phyloP scores from a whole-genome alignment of 2,113 vertebrate species.

The Phaethon lepturus region DNA sequence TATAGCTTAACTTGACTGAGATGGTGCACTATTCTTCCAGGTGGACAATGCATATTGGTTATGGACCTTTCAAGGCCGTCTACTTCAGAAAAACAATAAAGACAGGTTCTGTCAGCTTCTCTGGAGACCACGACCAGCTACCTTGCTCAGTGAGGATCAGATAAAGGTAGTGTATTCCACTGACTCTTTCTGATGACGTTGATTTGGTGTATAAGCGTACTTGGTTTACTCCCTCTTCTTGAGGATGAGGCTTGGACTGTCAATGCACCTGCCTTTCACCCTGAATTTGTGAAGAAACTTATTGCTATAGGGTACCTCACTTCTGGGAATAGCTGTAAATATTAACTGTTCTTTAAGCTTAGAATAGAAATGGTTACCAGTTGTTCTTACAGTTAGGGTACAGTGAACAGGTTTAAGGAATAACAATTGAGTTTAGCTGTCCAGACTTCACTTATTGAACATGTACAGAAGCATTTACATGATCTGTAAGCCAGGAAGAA shows the following conservation, averaged over 20 bases:
- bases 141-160: slow-evolving; percentile 87
- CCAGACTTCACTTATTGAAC: neutral
- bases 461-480: neutral
- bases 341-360: neutral
- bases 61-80: slow-evolving; percentile 98
- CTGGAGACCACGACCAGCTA: slow-evolving; percentile 92
- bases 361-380: neutral
- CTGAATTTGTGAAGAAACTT: neutral
- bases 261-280: neutral
- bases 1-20: neutral
- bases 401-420: neutral
- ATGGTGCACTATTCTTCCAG: slow-evolving; percentile 64
- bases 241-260: neutral
- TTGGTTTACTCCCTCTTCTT: neutral
- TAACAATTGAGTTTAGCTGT: neutral
- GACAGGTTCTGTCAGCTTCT: slow-evolving; percentile 97
- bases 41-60: slow-evolving; percentile 99
- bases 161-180: slow-evolving; percentile 82
- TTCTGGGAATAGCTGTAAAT: neutral
- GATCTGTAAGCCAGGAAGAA: neutral
- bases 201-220: neutral
- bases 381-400: neutral
- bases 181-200: neutral
- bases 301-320: neutral
- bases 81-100: slow-evolving; percentile 97